A percentile compares a stretch with the other conserved stretches of the same genome.
Evolutionary conservation across 2,113 vertebrate genomes (phyloP).

Genomic region (Tor tambroides): DNA sequence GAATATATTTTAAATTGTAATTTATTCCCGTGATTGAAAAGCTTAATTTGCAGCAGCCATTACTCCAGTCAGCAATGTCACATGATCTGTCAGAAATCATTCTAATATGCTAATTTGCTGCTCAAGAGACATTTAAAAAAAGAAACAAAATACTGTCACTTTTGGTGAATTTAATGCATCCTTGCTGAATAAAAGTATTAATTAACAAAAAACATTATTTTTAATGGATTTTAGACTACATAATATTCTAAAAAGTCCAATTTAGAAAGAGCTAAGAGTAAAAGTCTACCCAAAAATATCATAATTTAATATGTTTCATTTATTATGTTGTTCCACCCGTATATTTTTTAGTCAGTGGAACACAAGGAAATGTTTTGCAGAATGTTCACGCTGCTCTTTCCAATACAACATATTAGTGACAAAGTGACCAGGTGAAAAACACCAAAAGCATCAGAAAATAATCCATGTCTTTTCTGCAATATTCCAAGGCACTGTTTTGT

Average conservation of each 20-base stretch:
- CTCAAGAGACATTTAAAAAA: neutral
- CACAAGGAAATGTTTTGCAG: neutral
- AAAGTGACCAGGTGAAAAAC: neutral
- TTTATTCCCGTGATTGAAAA: too few species aligned
- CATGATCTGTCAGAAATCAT: too few species aligned
- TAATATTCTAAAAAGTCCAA: neutral
- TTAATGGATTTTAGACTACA: neutral
- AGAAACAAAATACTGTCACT: neutral
- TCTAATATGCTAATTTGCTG: too few species aligned
- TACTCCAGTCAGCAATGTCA: too few species aligned
- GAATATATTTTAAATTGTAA: too few species aligned
- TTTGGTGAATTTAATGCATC: neutral
- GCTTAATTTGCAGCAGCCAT: too few species aligned
- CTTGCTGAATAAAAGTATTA: neutral
- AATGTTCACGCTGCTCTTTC: neutral
- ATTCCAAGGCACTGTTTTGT: neutral
- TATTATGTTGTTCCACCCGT: neutral
- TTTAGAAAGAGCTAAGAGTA: neutral
- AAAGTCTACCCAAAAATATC: neutral
- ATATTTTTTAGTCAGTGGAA: neutral
- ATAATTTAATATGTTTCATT: neutral
- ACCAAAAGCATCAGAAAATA: neutral
- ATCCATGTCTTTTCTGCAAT: neutral
- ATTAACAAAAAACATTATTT: neutral
- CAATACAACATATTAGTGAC: neutral